These are phyloP conservation scores for Festucalex cinctus DNA, from an alignment of 2,113 vertebrate genomes.

Conservation along the genomic window DNA sequence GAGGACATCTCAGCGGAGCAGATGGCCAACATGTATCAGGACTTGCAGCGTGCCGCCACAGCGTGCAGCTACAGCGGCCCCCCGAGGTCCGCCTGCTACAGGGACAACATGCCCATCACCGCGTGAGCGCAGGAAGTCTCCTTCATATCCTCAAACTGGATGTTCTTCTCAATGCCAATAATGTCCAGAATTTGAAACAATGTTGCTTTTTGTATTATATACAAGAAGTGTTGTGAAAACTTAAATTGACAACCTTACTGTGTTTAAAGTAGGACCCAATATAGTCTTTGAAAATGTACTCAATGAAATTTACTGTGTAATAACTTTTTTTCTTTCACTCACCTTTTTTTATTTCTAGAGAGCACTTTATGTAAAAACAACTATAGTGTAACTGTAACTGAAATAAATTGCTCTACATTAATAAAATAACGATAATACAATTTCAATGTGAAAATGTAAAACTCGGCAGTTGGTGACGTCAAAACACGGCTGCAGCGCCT, in stretches of 20 bases:
- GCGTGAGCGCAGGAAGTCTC: slow-evolving; percentile 64
- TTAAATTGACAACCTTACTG: not conserved
- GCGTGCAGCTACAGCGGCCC: slow-evolving; percentile 67
- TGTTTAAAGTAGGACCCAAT: too few relatives aligned
- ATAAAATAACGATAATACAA: too few relatives aligned
- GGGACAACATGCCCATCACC: slow-evolving; percentile 88
- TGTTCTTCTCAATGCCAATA: not conserved
- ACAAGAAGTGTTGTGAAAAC: not conserved
- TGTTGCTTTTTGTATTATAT: slow-evolving; percentile 1
- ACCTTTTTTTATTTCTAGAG: too few relatives aligned
- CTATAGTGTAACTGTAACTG: too few relatives aligned
- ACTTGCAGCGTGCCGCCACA: slow-evolving; percentile 37
- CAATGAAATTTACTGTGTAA: too few relatives aligned
- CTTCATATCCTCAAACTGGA: slow-evolving; percentile 6
- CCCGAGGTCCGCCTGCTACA: slow-evolving; percentile 79
- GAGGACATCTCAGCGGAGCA: slow-evolving; percentile 67
- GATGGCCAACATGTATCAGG: slow-evolving; percentile 77
- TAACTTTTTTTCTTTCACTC: too few relatives aligned
- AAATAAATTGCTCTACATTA: too few relatives aligned
- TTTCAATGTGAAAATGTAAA: too few relatives aligned
- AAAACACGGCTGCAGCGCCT: too few relatives aligned
- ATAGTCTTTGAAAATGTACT: too few relatives aligned
- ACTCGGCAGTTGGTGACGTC: too few relatives aligned
- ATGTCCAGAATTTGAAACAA: not conserved
- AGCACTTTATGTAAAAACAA: too few relatives aligned